Base-by-base conservation (phyloP, 2,888 invertebrate genomes). In the Pediacus dermestoides region DNA sequence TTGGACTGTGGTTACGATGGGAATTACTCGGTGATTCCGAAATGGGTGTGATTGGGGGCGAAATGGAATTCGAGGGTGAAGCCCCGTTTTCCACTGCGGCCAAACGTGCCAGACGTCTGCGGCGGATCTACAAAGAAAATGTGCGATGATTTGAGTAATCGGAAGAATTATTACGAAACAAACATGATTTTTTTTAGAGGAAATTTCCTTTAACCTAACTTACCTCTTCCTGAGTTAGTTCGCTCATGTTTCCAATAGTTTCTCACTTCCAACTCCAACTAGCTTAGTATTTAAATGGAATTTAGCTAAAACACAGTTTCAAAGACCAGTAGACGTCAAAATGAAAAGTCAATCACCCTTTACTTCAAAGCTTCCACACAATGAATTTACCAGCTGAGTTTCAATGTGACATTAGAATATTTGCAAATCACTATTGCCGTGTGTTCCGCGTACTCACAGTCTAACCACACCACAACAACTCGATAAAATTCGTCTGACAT, bases 191-290 rank as follows among this genome's bases (percentile, higher is more conserved):
- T 18, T 18, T 18, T 18, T 18, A 18, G 8, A 6, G 4, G 18
- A 4, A 6, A 18, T 18, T 35, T 39, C 37, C 43, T 64, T 64
- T 68, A 66, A 67, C 67, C 68, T 66, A 42, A 74, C 81, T 80
- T 74, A 87, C 90, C 84, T 90, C 90, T 73, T 90, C 90, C 70
- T 86, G 88, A 66, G 83, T 86, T 58, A 90, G 74, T 77, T 90
- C 89, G 73, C 86, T 86, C 87, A 88, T 88, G 44, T 58, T 66
- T 48, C 37, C 26, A 33, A 4, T 33, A 3, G 7, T 14, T 28
- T 28, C 14, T n/a, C 4, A 8, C 14, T 14, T 28, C n/a, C 6
- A 18, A 7, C n/a, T 18, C n/a, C 21, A 6, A 18, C 21, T 18
- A 6, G 21, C 6, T 18, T 18, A 6, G 21, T 18, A 18, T 18